phyloP scores from a whole-genome alignment of 2,888 invertebrate species.

The Parthenolecanium corni region DNA sequence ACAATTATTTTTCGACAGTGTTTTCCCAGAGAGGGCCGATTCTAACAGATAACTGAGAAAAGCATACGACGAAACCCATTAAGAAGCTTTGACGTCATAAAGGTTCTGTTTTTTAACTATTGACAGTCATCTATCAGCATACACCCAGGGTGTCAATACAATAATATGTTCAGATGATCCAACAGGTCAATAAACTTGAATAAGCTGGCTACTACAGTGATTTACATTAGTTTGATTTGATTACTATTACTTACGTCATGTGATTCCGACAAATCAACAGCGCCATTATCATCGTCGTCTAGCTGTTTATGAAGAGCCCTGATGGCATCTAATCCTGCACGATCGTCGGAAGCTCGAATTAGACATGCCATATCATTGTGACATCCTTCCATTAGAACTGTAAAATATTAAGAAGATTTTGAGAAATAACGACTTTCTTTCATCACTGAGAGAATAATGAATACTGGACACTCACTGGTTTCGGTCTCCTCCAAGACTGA shows the following conservation, averaged over 20 bases:
- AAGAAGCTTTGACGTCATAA: too few species aligned
- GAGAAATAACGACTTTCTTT: not conserved
- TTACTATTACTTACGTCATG: slow-evolving; percentile 64
- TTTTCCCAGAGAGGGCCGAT: too few species aligned
- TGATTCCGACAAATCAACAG: slow-evolving; percentile 92
- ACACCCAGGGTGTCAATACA: too few species aligned
- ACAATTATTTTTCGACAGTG: too few species aligned
- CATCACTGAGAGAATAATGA: not conserved
- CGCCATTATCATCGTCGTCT: slow-evolving; percentile 96
- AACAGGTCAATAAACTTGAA: not conserved
- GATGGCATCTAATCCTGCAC: slow-evolving; percentile 84
- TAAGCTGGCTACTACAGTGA: not conserved
- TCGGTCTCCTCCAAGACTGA: not conserved
- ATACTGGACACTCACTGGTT: not conserved
- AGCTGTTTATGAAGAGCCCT: slow-evolving; percentile 81
- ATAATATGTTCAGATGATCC: not conserved
- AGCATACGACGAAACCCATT: too few species aligned
- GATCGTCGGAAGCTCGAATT: slow-evolving; percentile 59
- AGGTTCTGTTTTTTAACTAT: too few species aligned
- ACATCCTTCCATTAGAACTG: slow-evolving; percentile 40
- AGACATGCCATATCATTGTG: slow-evolving; percentile 67
- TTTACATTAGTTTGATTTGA: too few species aligned
- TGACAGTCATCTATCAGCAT: too few species aligned
- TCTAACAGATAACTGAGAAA: too few species aligned
- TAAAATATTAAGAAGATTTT: not conserved